These are phyloP conservation scores for Siniperca undulata DNA, from an alignment of 2,797 vertebrate genomes.

Conservation along the genomic window DNA sequence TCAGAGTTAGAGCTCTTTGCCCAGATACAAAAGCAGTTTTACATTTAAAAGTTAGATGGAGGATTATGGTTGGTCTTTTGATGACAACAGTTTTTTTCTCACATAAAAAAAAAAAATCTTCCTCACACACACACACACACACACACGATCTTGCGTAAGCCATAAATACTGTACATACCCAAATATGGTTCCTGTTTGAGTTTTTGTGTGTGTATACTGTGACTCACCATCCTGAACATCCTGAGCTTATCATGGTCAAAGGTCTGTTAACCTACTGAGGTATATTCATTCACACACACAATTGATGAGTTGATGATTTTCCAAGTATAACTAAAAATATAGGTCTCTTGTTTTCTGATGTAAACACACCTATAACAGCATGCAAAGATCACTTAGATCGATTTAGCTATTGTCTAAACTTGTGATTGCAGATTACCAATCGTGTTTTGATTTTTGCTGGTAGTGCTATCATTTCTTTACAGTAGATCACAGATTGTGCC, in stretches of 20 bases:
- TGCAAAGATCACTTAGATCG: not conserved
- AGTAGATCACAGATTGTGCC: not conserved
- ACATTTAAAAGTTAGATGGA: not conserved
- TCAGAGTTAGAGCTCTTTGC: not conserved
- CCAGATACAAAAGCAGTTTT: not conserved
- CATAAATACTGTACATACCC: not conserved
- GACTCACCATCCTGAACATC: not conserved
- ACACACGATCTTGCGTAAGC: not conserved
- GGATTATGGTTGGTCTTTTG: not conserved
- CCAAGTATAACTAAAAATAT: not conserved
- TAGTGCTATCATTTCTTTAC: not conserved
- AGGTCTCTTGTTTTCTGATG: not conserved
- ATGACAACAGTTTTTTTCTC: not conserved
- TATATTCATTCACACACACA: not conserved
- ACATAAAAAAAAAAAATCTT: not conserved
- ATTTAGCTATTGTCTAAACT: not conserved
- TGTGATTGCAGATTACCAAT: not conserved
- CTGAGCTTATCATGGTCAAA: not conserved
- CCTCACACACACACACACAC: not conserved
- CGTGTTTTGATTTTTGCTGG: not conserved
- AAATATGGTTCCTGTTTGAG: conserved; percentile 29
- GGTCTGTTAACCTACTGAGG: not conserved
- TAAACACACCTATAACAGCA: not conserved
- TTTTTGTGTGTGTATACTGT: not conserved
- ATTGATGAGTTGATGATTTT: not conserved